Percentiles rank a stretch among this genome's conserved stretches.
Evolutionary conservation across 2,797 vertebrate genomes (phyloP).

Genomic region (Enteromius viviparus): DNA sequence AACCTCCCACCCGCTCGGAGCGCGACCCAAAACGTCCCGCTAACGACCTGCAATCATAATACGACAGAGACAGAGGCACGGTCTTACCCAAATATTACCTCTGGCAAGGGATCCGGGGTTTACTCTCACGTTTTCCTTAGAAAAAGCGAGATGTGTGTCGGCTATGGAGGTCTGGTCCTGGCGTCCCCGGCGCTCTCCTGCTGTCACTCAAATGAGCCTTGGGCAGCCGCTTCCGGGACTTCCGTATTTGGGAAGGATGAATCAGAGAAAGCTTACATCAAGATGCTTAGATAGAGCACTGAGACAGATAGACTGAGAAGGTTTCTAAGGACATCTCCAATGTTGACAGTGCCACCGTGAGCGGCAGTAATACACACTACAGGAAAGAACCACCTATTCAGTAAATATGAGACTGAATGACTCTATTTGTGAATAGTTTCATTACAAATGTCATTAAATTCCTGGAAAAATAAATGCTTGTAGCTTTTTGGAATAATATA

Average conservation of each 20-base stretch:
- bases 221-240: conserved; percentile 85
- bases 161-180: conserved; percentile 51
- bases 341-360: not conserved
- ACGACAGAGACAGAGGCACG: not conserved
- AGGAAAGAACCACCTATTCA: not conserved
- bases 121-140: conserved; percentile 50
- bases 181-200: conserved; percentile 59
- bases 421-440: not conserved
- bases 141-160: conserved; percentile 48
- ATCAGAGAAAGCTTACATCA: conserved; percentile 59
- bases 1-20: conserved; percentile 25
- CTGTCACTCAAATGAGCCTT: conserved; percentile 76
- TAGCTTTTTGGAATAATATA: not conserved
- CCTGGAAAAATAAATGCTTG: not conserved
- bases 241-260: conserved; percentile 88
- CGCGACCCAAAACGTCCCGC: conserved; percentile 6
- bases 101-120: not conserved
- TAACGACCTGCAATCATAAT: not conserved
- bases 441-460: not conserved
- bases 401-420: not conserved
- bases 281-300: conserved; percentile 22
- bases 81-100: conserved; percentile 53
- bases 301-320: not conserved
- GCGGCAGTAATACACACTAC: not conserved
- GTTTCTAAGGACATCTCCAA: not conserved